A percentile compares a stretch with the other conserved stretches of the same genome.
Conservation (phyloP, 2,888 invertebrate genomes). For the Laothoe populi region DNA sequence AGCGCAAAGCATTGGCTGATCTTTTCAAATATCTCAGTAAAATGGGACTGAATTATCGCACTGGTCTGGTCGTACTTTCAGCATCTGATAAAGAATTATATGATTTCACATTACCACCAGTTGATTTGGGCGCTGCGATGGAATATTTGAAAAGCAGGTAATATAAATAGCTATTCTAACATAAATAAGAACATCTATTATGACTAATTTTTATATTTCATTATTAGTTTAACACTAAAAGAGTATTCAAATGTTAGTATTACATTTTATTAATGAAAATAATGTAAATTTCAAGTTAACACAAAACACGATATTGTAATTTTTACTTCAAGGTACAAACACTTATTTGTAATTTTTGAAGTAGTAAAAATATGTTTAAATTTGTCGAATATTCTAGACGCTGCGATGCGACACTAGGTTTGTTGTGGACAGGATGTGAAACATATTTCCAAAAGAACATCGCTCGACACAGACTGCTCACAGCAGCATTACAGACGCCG, state of each 20-base stretch:
- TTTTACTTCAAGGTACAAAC: too few relatives aligned
- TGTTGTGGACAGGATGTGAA: slow-evolving; percentile 90
- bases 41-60: slow-evolving; percentile 92
- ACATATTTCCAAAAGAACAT: slow-evolving; percentile 90
- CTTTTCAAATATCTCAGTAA: slow-evolving; percentile 91
- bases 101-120: slow-evolving; percentile 88
- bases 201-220: too few relatives aligned
- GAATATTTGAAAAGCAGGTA: slow-evolving; percentile 81
- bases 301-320: too few relatives aligned
- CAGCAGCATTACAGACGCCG: slow-evolving; percentile 86
- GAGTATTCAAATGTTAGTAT: too few relatives aligned
- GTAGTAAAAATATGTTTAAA: not conserved
- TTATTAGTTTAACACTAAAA: too few relatives aligned
- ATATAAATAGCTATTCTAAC: slow-evolving; percentile 29
- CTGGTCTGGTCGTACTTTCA: slow-evolving; percentile 88
- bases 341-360: too few relatives aligned
- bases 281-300: too few relatives aligned
- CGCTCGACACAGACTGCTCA: slow-evolving; percentile 87
- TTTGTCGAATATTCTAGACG: slow-evolving; percentile 66
- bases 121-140: slow-evolving; percentile 87
- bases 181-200: too few relatives aligned
- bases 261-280: too few relatives aligned
- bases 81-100: slow-evolving; percentile 79
- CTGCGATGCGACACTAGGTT: slow-evolving; percentile 79
- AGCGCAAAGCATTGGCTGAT: slow-evolving; percentile 93